Base-by-base conservation (phyloP, 1,140 invertebrate genomes). In the Drosophila persimilis region DNA sequence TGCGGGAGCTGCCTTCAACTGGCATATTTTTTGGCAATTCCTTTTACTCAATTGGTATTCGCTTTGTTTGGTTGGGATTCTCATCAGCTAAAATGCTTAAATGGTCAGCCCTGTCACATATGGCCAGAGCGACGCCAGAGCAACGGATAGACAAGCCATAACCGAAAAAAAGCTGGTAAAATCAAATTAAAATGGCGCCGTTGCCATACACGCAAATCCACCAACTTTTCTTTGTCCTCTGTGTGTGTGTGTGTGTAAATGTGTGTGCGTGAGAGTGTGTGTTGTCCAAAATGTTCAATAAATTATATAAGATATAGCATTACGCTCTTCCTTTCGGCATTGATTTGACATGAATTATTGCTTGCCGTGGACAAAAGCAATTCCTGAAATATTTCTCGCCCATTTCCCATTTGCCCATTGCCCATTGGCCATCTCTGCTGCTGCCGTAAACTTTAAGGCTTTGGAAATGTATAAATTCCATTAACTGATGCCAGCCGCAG, bases 111-210 rank as follows among this genome's bases (percentile, higher is more conserved):
- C 81, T 80, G 74, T 83, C 79, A 83, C 57, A 81, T 62, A 73
- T 71, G 66, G 83, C 53, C 78, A 75, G 59, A 83, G 54, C 71
- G 81, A 76, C 74, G 77, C 67, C 74, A 53, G 22, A 29, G 46
- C 35, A 39, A 11, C 35, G 35, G 59, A 62, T 58, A 73, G 62
- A 55, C 65, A 50, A 58, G 11, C 35, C n/a, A 35, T n/a, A 54
- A 55, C 52, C 39, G 45, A 39, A 46, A 35, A 57, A 60, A 44
- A 47, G 47, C 41, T 51, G 45, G 57, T 24, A 71, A 81, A 89
- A 83, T 88, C 83, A 88, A 88, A 79, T 88, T 88, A 88, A 88
- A 88, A 76, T 88, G 83, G 83, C 83, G 83, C 78, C 81, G 73
- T 35, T 66, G 69, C 52, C 62, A 75, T 31, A 53, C 60, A 58